Conservation (phyloP, 2,888 invertebrate species). For the Augiades crinisus region DNA sequence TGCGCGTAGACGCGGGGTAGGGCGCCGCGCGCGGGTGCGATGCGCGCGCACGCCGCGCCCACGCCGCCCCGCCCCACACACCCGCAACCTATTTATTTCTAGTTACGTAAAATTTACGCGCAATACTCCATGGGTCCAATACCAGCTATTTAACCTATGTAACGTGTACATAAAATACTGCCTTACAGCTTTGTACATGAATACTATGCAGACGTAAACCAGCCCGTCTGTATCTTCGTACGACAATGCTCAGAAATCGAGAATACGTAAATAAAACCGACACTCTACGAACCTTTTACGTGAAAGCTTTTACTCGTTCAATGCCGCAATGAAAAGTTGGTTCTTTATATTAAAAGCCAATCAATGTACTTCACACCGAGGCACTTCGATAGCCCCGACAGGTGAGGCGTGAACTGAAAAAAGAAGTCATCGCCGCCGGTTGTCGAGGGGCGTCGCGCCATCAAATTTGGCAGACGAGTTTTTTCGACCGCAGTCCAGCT, state of each 20-base stretch:
- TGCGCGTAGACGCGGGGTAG: constrained; percentile 38
- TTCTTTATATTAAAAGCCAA: constrained; percentile 60
- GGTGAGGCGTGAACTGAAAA: constrained; percentile 71
- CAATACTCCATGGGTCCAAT: constrained; percentile 72
- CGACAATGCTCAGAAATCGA: background rate
- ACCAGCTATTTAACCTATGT: constrained; percentile 75
- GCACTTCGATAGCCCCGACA: constrained; percentile 57
- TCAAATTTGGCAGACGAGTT: constrained; percentile 71
- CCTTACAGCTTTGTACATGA: background rate
- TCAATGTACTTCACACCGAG: constrained; percentile 62
- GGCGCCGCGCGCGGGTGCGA: constrained; percentile 42
- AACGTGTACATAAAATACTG: constrained; percentile 36
- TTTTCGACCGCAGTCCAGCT: constrained; percentile 72
- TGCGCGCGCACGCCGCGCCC: constrained; percentile 73
- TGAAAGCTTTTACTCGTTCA: background rate
- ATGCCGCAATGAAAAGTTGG: background rate
- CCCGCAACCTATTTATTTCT: constrained; percentile 82
- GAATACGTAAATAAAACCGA: background rate
- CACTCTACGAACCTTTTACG: background rate
- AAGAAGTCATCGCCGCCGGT: constrained; percentile 55
- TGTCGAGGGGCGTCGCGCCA: constrained; percentile 53
- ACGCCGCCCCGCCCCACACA: constrained; percentile 75
- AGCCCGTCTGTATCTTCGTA: background rate
- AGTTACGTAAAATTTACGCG: constrained; percentile 82
- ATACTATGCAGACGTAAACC: background rate